phyloP scores from a whole-genome alignment of 2,888 invertebrate genomes.

The Troides helena region DNA sequence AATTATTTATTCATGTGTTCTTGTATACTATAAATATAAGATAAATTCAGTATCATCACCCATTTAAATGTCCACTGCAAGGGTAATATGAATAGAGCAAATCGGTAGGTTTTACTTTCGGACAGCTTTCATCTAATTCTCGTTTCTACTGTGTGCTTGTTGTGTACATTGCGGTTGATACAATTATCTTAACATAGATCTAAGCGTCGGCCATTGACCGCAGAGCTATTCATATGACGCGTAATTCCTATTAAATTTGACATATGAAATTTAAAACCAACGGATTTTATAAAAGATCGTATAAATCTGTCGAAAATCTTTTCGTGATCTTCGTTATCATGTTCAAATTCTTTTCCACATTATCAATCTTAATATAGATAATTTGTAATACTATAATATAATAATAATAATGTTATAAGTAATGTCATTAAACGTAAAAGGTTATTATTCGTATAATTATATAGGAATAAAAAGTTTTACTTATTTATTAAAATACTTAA shows the following conservation, averaged over 20 bases:
- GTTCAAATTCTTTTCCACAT: too few species aligned
- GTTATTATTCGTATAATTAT: too few species aligned
- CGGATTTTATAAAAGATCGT: not conserved
- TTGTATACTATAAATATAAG: not conserved
- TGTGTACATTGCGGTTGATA: conserved; percentile 68
- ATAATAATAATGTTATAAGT: too few species aligned
- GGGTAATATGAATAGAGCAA: conserved; percentile 21
- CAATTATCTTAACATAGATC: conserved; percentile 76
- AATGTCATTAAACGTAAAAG: too few species aligned
- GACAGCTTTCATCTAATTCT: conserved; percentile 42
- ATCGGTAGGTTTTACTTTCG: conserved; percentile 30
- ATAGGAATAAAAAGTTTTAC: too few species aligned
- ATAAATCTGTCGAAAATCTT: not conserved
- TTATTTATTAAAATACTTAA: too few species aligned
- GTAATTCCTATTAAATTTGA: conserved; percentile 41
- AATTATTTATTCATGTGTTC: not conserved
- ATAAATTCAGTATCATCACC: conserved; percentile 32
- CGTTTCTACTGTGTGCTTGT: conserved; percentile 55
- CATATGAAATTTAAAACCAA: conserved; percentile 10
- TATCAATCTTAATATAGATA: too few species aligned
- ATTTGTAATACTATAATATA: too few species aligned
- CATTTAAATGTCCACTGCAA: conserved; percentile 29
- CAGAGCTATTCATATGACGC: conserved; percentile 49
- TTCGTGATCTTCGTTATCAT: too few species aligned
- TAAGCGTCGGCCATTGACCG: conserved; percentile 65